Conservation (phyloP, 2,113 vertebrate genomes). For the Notiomystis cincta region DNA sequence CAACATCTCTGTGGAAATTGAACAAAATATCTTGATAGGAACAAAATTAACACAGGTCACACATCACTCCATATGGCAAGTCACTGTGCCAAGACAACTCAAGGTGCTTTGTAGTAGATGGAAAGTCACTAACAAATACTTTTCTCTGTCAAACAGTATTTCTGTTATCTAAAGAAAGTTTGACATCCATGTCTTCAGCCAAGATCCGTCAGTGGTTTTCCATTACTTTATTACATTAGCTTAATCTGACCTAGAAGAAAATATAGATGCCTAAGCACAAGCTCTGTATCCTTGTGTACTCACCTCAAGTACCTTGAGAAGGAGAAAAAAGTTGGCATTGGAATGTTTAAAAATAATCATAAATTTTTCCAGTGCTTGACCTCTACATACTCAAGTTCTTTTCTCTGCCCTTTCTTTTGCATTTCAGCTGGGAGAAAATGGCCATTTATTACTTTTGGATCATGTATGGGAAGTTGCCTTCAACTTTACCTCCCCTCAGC, state of each 20-base stretch:
- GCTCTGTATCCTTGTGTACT: neutral
- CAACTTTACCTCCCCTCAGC: neutral
- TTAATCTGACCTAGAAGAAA: conserved; percentile 58
- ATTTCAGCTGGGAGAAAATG: neutral
- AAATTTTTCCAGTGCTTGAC: neutral
- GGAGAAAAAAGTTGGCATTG: neutral
- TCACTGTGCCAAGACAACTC: conserved; percentile 57
- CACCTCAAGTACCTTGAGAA: neutral
- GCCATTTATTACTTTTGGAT: neutral
- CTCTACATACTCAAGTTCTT: neutral
- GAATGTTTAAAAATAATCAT: neutral
- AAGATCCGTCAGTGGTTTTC: conserved; percentile 57
- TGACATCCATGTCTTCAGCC: conserved; percentile 47
- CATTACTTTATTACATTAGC: conserved; percentile 40
- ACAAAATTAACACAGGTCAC: conserved; percentile 65
- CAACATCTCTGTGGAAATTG: conserved; percentile 53
- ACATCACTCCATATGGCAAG: conserved; percentile 65
- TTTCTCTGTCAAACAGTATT: conserved; percentile 33
- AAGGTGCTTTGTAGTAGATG: conserved; percentile 59
- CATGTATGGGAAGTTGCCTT: neutral
- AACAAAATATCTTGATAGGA: conserved; percentile 60
- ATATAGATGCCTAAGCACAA: conserved; percentile 6
- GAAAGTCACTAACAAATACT: conserved; percentile 65
- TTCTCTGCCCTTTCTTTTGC: neutral
- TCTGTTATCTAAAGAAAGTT: conserved; percentile 38